These are phyloP conservation scores for Lepus americanus DNA, from an alignment of 2,113 vertebrate species.

Conservation along the genomic window DNA sequence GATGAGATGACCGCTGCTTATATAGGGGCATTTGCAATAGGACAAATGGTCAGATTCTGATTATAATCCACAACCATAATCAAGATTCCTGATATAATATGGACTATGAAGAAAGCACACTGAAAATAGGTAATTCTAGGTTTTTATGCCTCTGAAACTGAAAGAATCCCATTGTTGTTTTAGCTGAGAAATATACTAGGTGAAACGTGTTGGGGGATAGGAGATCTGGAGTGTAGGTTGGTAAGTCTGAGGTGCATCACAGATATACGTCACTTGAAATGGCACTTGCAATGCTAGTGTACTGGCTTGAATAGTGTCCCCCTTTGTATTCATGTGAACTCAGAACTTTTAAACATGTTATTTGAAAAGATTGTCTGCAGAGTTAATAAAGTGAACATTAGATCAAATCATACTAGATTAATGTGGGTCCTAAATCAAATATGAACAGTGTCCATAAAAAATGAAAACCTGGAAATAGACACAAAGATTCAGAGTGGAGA, in stretches of 20 bases:
- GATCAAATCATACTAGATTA: not conserved
- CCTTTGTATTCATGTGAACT: not conserved
- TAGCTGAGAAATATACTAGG: not conserved
- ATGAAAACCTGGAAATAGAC: not conserved
- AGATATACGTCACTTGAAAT: not conserved
- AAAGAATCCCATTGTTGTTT: not conserved
- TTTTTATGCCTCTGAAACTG: slow-evolving; percentile 11
- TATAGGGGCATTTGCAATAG: not conserved
- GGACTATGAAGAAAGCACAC: not conserved
- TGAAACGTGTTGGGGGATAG: not conserved
- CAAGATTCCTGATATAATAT: not conserved
- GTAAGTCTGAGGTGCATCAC: not conserved
- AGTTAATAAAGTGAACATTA: not conserved
- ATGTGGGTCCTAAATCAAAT: not conserved
- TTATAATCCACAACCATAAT: not conserved
- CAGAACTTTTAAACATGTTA: not conserved
- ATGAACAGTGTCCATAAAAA: not conserved
- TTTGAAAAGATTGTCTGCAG: not conserved
- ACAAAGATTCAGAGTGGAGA: not conserved
- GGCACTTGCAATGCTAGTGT: not conserved
- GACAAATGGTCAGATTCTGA: not conserved
- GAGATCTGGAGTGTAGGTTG: not conserved
- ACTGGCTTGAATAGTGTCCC: not conserved
- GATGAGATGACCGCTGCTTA: not conserved
- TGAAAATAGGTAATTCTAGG: not conserved